Percentiles rank a stretch among this genome's conserved stretches.
Evolutionary conservation across 2,888 invertebrate species (phyloP).

Genomic region (Patella depressa): DNA sequence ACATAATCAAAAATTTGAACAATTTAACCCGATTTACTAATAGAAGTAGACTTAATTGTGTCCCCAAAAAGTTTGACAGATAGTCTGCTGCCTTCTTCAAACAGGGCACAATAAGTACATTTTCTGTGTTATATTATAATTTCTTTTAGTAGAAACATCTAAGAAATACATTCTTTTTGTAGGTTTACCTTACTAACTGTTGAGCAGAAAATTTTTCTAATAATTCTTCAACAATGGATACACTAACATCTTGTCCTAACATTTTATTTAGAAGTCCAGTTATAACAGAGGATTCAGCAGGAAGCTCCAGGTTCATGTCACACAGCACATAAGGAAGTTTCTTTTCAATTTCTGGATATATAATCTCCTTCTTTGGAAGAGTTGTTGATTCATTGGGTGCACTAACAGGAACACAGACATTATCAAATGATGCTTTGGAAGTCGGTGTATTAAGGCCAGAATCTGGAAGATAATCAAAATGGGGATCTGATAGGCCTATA

Average conservation of each 20-base stretch:
- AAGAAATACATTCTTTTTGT: too few relatives aligned
- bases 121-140: too few relatives aligned
- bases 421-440: slow-evolving; percentile 22
- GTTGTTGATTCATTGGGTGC: background rate
- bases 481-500: too few relatives aligned
- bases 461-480: background rate
- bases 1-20: too few relatives aligned
- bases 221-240: slow-evolving; percentile 80
- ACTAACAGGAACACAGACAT: background rate
- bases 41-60: too few relatives aligned
- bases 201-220: slow-evolving; percentile 85
- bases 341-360: slow-evolving; percentile 78
- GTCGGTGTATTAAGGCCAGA: slow-evolving; percentile 28
- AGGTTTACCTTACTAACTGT: slow-evolving; percentile 75
- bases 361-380: slow-evolving; percentile 33
- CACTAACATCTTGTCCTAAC: slow-evolving; percentile 74
- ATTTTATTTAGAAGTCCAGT: slow-evolving; percentile 75
- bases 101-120: too few relatives aligned
- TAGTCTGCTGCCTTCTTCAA: too few relatives aligned
- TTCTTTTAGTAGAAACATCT: too few relatives aligned
- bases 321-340: slow-evolving; percentile 79
- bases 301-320: slow-evolving; percentile 80
- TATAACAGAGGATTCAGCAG: slow-evolving; percentile 80
- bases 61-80: too few relatives aligned
- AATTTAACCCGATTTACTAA: too few relatives aligned